Evolutionary conservation across 1,140 invertebrate species (phyloP).

Genomic region (Globodera ellingtonae): DNA sequence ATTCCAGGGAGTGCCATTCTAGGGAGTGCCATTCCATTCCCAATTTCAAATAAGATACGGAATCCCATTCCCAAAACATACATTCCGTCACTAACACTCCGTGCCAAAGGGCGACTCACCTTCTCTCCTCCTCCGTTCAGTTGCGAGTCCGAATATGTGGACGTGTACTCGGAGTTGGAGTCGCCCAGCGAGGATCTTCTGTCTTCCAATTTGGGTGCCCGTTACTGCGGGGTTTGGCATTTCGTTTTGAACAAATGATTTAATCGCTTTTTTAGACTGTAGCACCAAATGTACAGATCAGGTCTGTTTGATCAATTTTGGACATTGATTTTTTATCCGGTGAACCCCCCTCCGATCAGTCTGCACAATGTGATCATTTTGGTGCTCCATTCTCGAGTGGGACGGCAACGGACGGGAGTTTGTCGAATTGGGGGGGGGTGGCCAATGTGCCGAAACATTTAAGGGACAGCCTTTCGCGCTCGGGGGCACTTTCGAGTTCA

Average conservation of each 20-base stretch:
- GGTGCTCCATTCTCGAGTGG: conserved; percentile 89
- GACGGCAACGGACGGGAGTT: conserved; percentile 77
- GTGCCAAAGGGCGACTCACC: no score
- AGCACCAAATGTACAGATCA: conserved; percentile 82
- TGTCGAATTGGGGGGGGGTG: conserved; percentile 76
- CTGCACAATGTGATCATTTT: conserved; percentile 87
- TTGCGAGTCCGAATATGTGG: conserved; percentile 63
- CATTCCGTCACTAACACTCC: no score
- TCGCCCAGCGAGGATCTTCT: conserved; percentile 79
- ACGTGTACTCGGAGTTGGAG: conserved; percentile 83
- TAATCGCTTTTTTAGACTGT: conserved; percentile 70
- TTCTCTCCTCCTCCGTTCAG: conserved; percentile 39
- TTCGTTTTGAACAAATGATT: background rate
- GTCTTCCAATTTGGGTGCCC: conserved; percentile 89
- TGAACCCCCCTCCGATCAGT: conserved; percentile 65
- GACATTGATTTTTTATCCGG: background rate
- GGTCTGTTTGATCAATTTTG: conserved; percentile 41
- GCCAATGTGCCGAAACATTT: conserved; percentile 72
- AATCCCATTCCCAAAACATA: no score
- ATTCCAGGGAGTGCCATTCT: no score
- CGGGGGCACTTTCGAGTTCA: conserved; percentile 27
- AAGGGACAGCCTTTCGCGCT: conserved; percentile 16
- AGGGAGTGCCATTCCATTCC: no score
- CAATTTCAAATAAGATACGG: no score
- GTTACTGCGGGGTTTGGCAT: conserved; percentile 79